Evolutionary conservation across 2,797 vertebrate species (phyloP).

Genomic region (Spizella passerina): DNA sequence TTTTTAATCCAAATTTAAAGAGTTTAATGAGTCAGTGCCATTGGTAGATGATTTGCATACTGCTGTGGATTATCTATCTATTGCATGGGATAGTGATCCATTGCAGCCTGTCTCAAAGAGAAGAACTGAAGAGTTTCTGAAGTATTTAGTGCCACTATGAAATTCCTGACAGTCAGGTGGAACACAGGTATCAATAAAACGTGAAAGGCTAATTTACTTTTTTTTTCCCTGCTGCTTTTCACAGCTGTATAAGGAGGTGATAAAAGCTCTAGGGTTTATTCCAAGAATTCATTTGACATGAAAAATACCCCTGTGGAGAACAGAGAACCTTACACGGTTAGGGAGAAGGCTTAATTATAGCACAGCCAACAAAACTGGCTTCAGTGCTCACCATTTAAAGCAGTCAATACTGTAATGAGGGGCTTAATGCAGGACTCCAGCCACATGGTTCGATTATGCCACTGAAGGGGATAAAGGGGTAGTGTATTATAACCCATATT

Average conservation of each 20-base stretch:
- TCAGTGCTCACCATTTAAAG: not conserved
- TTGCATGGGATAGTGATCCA: not conserved
- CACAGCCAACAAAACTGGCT: not conserved
- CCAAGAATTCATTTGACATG: not conserved
- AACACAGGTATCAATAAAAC: not conserved
- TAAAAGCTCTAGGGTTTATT: not conserved
- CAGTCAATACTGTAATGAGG: not conserved
- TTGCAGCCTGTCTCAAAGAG: not conserved
- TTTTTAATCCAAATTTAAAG: not conserved
- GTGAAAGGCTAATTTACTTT: not conserved
- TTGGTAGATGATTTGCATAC: not conserved
- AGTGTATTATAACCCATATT: not conserved
- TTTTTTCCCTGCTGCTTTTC: not conserved
- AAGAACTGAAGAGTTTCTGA: not conserved
- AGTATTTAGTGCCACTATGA: not conserved
- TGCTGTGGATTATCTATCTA: not conserved
- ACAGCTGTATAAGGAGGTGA: not conserved
- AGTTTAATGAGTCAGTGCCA: not conserved
- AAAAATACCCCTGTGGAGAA: not conserved
- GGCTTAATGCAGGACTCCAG: not conserved
- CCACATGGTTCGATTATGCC: not conserved
- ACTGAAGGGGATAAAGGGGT: not conserved
- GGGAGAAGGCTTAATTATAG: not conserved
- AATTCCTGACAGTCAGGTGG: not conserved
- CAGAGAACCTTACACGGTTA: not conserved